Conservation (phyloP, 2,888 invertebrate genomes). For the Lasioglossum oenotherae region DNA sequence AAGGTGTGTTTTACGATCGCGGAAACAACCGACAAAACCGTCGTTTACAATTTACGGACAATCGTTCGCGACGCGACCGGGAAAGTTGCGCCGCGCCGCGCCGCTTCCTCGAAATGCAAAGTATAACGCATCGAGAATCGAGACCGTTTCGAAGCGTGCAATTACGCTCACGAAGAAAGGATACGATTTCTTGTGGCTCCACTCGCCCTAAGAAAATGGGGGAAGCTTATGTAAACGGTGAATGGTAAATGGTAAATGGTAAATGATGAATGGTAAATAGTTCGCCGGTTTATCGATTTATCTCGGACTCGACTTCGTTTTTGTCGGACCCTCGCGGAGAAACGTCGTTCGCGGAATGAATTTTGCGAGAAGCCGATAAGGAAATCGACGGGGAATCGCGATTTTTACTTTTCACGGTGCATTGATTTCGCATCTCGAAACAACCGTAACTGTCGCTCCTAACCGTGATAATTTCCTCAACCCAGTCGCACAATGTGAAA, state of each 20-base stretch:
- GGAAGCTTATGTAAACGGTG: conserved; percentile 41
- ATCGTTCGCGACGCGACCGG: neutral
- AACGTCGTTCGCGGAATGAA: conserved; percentile 5
- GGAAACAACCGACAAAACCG: neutral
- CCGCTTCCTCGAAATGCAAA: conserved; percentile 7
- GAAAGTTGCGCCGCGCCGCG: neutral
- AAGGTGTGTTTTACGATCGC: neutral
- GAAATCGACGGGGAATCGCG: conserved; percentile 3
- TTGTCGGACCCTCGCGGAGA: conserved; percentile 19
- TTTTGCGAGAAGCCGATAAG: conserved; percentile 28
- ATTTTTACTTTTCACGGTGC: conserved; percentile 13
- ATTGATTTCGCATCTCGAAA: neutral
- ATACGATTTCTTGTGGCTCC: neutral
- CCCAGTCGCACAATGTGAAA: neutral
- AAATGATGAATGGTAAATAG: neutral
- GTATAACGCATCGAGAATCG: neutral
- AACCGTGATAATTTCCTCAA: neutral
- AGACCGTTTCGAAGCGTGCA: conserved; percentile 4
- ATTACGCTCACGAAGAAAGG: conserved; percentile 14
- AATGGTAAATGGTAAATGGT: neutral
- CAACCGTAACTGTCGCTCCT: neutral
- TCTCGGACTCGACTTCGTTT: neutral
- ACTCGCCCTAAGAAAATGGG: conserved; percentile 16
- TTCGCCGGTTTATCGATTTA: neutral
- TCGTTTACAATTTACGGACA: neutral